These are phyloP conservation scores for Melospiza melodia DNA, from an alignment of 2,113 vertebrate genomes.

Conservation along the genomic window DNA sequence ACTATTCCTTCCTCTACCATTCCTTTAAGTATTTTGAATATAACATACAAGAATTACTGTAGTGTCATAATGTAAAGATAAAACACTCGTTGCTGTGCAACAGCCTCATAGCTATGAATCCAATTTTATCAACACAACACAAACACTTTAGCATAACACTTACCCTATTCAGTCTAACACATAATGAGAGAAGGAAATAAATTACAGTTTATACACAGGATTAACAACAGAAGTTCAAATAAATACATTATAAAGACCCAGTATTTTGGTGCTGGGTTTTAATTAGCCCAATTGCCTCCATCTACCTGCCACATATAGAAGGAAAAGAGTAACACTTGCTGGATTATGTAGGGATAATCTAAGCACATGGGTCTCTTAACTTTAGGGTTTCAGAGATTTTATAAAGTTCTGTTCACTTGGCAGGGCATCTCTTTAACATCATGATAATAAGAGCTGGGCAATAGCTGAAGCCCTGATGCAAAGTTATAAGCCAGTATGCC, in stretches of 20 bases:
- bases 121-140: not conserved
- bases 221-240: not conserved
- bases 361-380: not conserved
- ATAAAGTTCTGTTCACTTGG: not conserved
- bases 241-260: not conserved
- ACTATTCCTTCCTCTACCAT: not conserved
- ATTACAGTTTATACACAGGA: not conserved
- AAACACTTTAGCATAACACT: not conserved
- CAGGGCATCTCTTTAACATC: not conserved
- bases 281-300: not conserved
- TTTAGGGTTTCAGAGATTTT: not conserved
- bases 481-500: not conserved
- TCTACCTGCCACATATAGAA: not conserved
- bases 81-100: not conserved
- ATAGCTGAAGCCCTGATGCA: not conserved
- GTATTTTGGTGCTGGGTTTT: not conserved
- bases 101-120: not conserved
- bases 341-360: not conserved
- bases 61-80: not conserved
- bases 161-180: not conserved
- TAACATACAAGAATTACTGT: not conserved
- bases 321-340: not conserved
- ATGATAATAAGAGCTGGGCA: not conserved
- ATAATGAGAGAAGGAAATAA: not conserved
- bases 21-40: not conserved